Conservation (phyloP, 2,888 invertebrate species). For the Byasa hedistus region DNA sequence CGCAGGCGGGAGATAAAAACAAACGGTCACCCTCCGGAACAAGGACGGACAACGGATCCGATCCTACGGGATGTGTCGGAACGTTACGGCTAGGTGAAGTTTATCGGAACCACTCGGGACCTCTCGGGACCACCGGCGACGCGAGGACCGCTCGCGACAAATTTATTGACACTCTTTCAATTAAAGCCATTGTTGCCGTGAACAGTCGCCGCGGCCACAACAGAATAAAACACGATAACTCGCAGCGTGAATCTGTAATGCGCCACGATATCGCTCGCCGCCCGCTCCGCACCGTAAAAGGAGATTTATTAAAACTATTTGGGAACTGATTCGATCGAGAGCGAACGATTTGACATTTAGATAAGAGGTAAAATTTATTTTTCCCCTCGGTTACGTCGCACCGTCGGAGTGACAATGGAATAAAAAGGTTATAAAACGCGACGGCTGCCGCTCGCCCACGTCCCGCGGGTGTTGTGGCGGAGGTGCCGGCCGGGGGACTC, state of each 20-base stretch:
- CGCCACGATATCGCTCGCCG: slow-evolving; percentile 64
- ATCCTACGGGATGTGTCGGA: slow-evolving; percentile 61
- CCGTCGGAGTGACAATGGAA: slow-evolving; percentile 76
- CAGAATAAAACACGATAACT: slow-evolving; percentile 76
- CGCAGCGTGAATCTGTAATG: slow-evolving; percentile 72
- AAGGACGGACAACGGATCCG: slow-evolving; percentile 64
- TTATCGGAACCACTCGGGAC: slow-evolving; percentile 71
- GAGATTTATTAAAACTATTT: slow-evolving; percentile 81
- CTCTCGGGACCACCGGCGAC: slow-evolving; percentile 68
- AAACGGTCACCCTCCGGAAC: slow-evolving; percentile 60
- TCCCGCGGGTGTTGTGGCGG: slow-evolving; percentile 66
- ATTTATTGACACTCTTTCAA: slow-evolving; percentile 80
- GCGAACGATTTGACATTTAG: slow-evolving; percentile 80
- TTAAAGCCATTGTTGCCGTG: slow-evolving; percentile 75
- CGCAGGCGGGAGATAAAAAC: slow-evolving; percentile 69
- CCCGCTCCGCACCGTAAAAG: slow-evolving; percentile 72
- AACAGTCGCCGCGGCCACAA: slow-evolving; percentile 70
- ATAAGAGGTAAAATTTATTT: slow-evolving; percentile 79
- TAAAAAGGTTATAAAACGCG: slow-evolving; percentile 79
- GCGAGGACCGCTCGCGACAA: slow-evolving; percentile 64
- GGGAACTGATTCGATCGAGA: slow-evolving; percentile 79
- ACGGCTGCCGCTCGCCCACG: slow-evolving; percentile 71
- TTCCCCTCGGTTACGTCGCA: slow-evolving; percentile 66
- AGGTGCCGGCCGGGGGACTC: slow-evolving; percentile 52
- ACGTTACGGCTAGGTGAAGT: slow-evolving; percentile 52